Evolutionary conservation across 23 tunicate genomes (phyloP).

Genomic region (Clavelina lepadiformis): DNA sequence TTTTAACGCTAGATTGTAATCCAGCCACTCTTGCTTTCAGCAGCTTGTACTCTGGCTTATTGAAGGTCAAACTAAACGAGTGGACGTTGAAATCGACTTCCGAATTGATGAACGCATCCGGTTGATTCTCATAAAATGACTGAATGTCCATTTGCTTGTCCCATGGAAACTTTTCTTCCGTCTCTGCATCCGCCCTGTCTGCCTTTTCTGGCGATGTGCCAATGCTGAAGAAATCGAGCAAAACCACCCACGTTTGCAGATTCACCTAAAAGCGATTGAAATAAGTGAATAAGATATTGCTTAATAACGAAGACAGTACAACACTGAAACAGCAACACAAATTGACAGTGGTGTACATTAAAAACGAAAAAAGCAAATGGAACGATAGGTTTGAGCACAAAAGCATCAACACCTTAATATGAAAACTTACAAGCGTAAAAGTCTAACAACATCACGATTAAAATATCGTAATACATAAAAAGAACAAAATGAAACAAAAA

Average conservation of each 20-base stretch:
- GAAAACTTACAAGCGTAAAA: not conserved
- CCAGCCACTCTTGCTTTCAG: conserved; percentile 69
- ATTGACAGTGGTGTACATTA: too few species aligned
- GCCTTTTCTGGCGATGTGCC: conserved; percentile 82
- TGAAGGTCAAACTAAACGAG: conserved; percentile 59
- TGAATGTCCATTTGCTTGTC: conserved; percentile 64
- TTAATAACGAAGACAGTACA: too few species aligned
- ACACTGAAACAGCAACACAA: too few species aligned
- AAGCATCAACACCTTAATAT: not conserved
- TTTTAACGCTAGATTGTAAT: conserved; percentile 36
- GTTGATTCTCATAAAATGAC: conserved; percentile 92
- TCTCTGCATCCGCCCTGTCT: conserved; percentile 50
- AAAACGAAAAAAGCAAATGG: not conserved
- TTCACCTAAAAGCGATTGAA: conserved; percentile 72
- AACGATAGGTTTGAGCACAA: too few species aligned
- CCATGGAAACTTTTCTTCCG: conserved; percentile 43
- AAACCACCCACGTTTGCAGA: conserved; percentile 90
- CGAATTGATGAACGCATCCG: conserved; percentile 66
- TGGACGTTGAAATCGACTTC: conserved; percentile 76
- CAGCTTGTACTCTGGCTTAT: conserved; percentile 86
- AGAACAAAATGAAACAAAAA: too few species aligned
- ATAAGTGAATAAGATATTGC: not conserved
- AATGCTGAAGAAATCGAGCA: conserved; percentile 91
- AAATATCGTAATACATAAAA: too few species aligned
- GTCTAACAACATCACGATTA: too few species aligned